A percentile compares a stretch with the other conserved stretches of the same genome.
phyloP scores from a whole-genome alignment of 2,888 invertebrate genomes.

The Megaustenia siamemsis region DNA sequence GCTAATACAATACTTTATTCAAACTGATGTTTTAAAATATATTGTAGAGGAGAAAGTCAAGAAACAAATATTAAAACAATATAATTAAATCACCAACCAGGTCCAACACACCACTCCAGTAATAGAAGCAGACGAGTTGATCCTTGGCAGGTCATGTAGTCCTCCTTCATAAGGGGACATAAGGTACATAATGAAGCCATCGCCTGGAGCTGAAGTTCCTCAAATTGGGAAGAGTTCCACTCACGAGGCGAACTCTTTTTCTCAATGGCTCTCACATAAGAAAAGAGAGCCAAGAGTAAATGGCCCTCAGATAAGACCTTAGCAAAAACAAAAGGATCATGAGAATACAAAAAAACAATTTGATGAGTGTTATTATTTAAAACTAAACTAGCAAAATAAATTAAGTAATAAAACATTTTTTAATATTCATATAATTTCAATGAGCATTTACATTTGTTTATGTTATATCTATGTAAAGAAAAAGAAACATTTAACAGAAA shows the following conservation, averaged over 20 bases:
- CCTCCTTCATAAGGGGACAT: constrained; percentile 77
- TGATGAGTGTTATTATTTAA: no score
- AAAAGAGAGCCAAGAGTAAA: constrained; percentile 78
- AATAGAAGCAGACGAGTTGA: constrained; percentile 77
- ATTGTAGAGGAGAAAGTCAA: no score
- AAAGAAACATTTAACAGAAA: no score
- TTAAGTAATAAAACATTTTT: no score
- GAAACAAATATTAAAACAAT: not conserved
- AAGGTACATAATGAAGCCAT: constrained; percentile 77
- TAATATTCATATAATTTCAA: no score
- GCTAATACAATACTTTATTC: no score
- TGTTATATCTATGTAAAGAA: no score
- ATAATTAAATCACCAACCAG: constrained; percentile 66
- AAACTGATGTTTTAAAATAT: no score
- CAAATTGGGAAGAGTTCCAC: constrained; percentile 79
- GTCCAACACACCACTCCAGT: constrained; percentile 79
- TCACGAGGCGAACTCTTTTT: constrained; percentile 70
- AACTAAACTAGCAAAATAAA: no score
- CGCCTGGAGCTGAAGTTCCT: constrained; percentile 80
- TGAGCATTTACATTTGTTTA: no score
- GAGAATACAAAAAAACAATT: no score
- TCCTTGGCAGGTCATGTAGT: constrained; percentile 80
- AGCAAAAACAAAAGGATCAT: no score
- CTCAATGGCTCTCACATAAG: constrained; percentile 77
- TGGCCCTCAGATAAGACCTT: constrained; percentile 78